Conservation (phyloP, 2,113 vertebrate species). For the Scartelaos histophorus region DNA sequence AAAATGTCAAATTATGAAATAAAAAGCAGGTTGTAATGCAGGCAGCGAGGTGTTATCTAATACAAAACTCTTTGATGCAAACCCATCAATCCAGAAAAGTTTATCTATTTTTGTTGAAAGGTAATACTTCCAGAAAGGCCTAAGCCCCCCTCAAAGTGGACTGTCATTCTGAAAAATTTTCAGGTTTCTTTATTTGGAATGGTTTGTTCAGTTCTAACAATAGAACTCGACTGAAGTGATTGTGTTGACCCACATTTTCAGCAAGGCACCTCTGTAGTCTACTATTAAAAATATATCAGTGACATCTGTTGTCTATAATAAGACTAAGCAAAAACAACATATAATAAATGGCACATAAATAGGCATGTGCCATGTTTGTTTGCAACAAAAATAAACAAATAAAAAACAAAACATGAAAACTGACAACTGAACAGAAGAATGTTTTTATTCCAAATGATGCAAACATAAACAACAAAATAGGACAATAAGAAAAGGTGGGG, state of each 20-base stretch:
- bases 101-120: neutral
- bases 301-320: neutral
- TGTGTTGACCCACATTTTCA: neutral
- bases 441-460: conserved; percentile 69
- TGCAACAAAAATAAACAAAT: conserved; percentile 9
- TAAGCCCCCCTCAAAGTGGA: neutral
- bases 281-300: neutral
- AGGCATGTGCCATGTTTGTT: neutral
- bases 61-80: neutral
- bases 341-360: neutral
- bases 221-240: neutral
- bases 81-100: too few species aligned
- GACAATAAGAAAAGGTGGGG: conserved; percentile 23
- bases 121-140: neutral
- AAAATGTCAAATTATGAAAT: neutral
- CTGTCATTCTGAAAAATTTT: neutral
- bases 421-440: conserved; percentile 51
- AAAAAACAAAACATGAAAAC: conserved; percentile 39
- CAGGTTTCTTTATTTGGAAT: neutral
- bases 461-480: conserved; percentile 64
- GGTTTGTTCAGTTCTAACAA: neutral
- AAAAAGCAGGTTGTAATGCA: neutral
- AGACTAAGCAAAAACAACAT: neutral
- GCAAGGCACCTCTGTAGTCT: neutral
- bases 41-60: neutral